Evolutionary conservation across 2,797 vertebrate genomes (phyloP).

Genomic region (Moxostoma hubbsi): DNA sequence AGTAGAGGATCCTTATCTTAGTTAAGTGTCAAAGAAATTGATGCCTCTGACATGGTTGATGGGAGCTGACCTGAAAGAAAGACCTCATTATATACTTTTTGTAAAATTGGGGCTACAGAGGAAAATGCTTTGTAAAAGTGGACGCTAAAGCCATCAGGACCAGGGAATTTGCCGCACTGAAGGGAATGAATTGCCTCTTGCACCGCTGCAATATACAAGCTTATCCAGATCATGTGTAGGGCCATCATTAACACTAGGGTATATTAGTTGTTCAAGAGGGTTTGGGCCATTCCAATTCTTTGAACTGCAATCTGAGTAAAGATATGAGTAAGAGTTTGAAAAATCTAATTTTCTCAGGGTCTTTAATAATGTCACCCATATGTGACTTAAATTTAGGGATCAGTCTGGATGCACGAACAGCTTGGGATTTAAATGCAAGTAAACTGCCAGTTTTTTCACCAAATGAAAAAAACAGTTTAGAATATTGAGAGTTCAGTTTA

Average conservation of each 20-base stretch:
- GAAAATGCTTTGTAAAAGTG: not conserved
- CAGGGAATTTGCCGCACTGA: not conserved
- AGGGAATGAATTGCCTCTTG: not conserved
- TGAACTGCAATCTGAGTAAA: too few relatives aligned
- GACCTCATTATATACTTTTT: too few relatives aligned
- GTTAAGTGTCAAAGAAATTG: not conserved
- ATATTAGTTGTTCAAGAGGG: not conserved
- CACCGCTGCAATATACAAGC: not conserved
- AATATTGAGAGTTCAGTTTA: not conserved
- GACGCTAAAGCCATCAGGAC: not conserved
- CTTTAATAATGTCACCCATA: not conserved
- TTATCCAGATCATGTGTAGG: not conserved
- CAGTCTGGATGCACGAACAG: not conserved
- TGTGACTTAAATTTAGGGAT: conserved; percentile 16
- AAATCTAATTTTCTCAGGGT: conserved; percentile 3
- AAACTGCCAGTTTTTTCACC: conserved; percentile 34
- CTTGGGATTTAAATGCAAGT: conserved; percentile 14
- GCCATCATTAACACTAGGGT: not conserved
- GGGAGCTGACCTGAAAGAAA: not conserved
- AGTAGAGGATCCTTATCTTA: not conserved
- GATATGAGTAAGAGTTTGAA: too few relatives aligned
- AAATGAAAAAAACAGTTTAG: conserved; percentile 1
- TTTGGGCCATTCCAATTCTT: not conserved
- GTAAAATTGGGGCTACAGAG: not conserved
- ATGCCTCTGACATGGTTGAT: not conserved